A percentile compares a stretch with the other conserved stretches of the same genome.
These are phyloP conservation scores for Marasmarcha lunaedactyla DNA, from an alignment of 2,888 invertebrate species.

Conservation along the genomic window DNA sequence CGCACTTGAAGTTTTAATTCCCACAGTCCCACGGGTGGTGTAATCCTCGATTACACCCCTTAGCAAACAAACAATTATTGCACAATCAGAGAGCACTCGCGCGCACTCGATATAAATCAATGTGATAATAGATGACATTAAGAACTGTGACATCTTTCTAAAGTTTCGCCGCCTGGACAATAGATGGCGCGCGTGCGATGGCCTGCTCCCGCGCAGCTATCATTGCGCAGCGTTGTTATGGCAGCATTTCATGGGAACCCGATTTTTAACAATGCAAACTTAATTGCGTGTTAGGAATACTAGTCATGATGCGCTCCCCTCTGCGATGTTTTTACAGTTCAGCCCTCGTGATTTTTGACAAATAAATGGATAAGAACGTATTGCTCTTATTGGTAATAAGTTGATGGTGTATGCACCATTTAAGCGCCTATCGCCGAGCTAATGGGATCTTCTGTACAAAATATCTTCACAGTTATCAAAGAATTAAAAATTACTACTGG, in stretches of 20 bases:
- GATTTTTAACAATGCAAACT: slow-evolving; percentile 49
- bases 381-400: too few species aligned
- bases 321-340: slow-evolving; percentile 16
- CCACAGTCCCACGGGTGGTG: slow-evolving; percentile 26
- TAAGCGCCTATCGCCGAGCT: too few species aligned
- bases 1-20: slow-evolving; percentile 33
- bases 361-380: not conserved
- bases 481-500: too few species aligned
- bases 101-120: slow-evolving; percentile 52
- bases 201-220: slow-evolving; percentile 37
- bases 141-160: slow-evolving; percentile 40
- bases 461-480: too few species aligned
- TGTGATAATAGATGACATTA: slow-evolving; percentile 38
- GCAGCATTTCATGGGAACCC: slow-evolving; percentile 58
- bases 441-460: too few species aligned
- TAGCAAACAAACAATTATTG: slow-evolving; percentile 63
- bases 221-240: slow-evolving; percentile 14
- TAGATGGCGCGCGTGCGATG: slow-evolving; percentile 34
- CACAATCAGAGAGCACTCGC: slow-evolving; percentile 52
- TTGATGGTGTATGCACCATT: too few species aligned
- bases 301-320: slow-evolving; percentile 49
- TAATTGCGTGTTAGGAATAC: slow-evolving; percentile 63
- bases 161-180: slow-evolving; percentile 33
- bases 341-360: not conserved
- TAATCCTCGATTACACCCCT: slow-evolving; percentile 24